Percentiles rank a stretch among this genome's conserved stretches.
These are phyloP conservation scores for Botia almorhae DNA, from an alignment of 2,797 vertebrate species.

Conservation along the genomic window DNA sequence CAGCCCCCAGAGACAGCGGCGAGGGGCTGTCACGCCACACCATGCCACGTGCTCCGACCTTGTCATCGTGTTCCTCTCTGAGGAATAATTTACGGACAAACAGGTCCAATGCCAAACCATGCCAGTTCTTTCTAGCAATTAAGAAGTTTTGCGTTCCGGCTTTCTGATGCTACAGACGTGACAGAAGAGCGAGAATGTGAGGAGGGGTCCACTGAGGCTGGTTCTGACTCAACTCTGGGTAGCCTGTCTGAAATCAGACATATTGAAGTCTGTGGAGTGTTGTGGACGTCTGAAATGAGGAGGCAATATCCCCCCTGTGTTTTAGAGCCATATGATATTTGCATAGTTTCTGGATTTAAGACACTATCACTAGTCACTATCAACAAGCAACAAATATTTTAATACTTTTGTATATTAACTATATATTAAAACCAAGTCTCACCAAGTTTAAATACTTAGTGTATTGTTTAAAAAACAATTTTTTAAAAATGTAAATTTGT, in stretches of 20 bases:
- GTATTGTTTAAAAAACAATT: too few species aligned
- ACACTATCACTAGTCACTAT: too few species aligned
- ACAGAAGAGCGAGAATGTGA: slow-evolving; percentile 34
- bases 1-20: slow-evolving; percentile 31
- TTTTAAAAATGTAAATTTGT: too few species aligned
- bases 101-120: slow-evolving; percentile 28
- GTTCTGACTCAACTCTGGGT: slow-evolving; percentile 15
- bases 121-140: slow-evolving; percentile 50
- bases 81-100: slow-evolving; percentile 46
- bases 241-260: slow-evolving; percentile 47
- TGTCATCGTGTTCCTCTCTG: slow-evolving; percentile 30
- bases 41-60: slow-evolving; percentile 11
- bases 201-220: slow-evolving; percentile 46
- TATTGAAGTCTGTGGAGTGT: slow-evolving; percentile 14
- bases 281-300: neutral
- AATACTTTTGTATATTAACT: too few species aligned
- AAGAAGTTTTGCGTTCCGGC: slow-evolving; percentile 50
- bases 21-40: slow-evolving; percentile 22
- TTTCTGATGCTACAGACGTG: slow-evolving; percentile 35
- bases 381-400: too few species aligned
- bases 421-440: too few species aligned
- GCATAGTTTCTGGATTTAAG: too few species aligned
- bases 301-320: neutral
- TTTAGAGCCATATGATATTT: too few species aligned
- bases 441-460: too few species aligned